Evolutionary conservation across 2,888 invertebrate genomes (phyloP), one percentile per base, ranked within the genome.

Genomic region (Teinopalpus imperialis): DNA sequence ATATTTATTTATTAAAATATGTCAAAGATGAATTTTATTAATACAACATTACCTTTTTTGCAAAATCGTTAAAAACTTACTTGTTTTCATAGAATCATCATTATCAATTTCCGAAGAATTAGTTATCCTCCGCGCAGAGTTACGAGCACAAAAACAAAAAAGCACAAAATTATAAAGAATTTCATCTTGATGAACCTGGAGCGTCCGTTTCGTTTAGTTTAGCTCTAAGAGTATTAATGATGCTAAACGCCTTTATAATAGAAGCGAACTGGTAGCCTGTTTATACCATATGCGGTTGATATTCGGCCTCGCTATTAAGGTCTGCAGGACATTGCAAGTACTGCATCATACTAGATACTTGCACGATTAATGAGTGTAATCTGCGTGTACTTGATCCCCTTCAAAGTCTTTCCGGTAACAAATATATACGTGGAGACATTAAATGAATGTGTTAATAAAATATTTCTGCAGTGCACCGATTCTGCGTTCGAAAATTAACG

Each of bases 201-300:
- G 49, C 43, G 51, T 62, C 58, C 48, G 42, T 32, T 51, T 53
- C 42, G 50, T 54, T 52, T 51, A 43, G 59, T 66, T 61, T 62
- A 52, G 53, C 63, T 75, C 74, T 79, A 76, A 75, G 62, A 64
- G 55, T 54, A 55, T 51, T 51, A 56, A 59, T 64, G 41, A 55
- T 60, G 54, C 57, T 60, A 61, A 61, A 62, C 68, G 65, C 66
- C 67, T 80, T 83, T 79, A 72, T 83, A 83, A 81, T 74, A 76
- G 63, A 59, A 60, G 55, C 51, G 53, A 65, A 70, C 71, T 56
- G 52, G 69, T 59, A 48, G 44, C 54, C 53, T 51, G 58, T 60
- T 57, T 56, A 54, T 52, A 45, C 82, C 81, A 59, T 83, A 82
- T 71, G 74, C 66, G 77, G 77, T 53, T 53, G 53, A 54, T 57